Base-by-base conservation (phyloP, 2,113 vertebrate species). In the Loxodonta africana region DNA sequence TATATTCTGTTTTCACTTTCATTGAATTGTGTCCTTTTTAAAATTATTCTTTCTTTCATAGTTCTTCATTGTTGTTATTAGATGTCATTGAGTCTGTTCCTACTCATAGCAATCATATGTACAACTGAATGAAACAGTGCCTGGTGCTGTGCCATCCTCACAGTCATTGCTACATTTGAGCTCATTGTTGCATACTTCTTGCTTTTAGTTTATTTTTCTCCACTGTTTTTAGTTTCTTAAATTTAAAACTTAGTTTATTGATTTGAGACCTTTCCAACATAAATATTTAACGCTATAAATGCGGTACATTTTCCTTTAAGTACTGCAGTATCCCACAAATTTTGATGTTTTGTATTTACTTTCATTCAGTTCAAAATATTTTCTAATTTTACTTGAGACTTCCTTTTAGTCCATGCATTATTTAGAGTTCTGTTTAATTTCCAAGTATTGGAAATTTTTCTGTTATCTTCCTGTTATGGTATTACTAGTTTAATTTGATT, bases 371-470 rank as follows among this genome's bases (percentile, higher is more conserved):
- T 14, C 53, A 28, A 78, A 78, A 26, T 78, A 30, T 78, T 81
- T 37, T 74, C 18, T 74, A 23, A 26, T 44, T 89, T 76, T 41
- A 53, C 26, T 41, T 74, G 73, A 78, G 46, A 46, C 6, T 48
- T 48, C 44, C 62, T 67, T 82, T 86, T 78, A n/a, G 82, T 51
- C 48, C n/a, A 20, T 53, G 48, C n/a, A 25, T 89, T 91, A n/a
- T 78, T 88, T 57, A 88, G 86, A 78, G 46, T 77, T 90, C 30
- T 78, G 57, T 89, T 89, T 78, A 90, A 90, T 88, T 88, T 88
- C 46, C 37, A 88, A 44, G 12, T 90, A 23, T 51, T 80, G 77
- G 20, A 57, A 33, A 71, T 87, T 91, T 87, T 78, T 46, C 71
- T 67, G 1, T 53, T 81, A 65, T 53, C 23, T 69, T 81, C 60